A percentile compares a stretch with the other conserved stretches of the same genome.
phyloP scores from a whole-genome alignment of 2,797 vertebrate species.

The Muscicapa comitata region DNA sequence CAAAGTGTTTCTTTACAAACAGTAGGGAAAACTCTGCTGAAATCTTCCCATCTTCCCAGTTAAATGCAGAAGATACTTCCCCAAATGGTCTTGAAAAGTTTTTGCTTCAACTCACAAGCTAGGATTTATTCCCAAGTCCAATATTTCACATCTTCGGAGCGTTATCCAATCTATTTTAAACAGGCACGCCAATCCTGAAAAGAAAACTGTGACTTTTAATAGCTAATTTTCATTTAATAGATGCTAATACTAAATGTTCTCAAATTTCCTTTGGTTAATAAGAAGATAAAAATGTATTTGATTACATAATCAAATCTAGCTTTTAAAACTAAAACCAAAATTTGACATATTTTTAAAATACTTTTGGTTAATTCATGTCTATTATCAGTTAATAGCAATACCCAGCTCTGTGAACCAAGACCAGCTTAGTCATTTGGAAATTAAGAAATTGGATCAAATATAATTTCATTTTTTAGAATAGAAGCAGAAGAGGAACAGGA shows the following conservation, averaged over 20 bases:
- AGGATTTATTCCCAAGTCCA: neutral
- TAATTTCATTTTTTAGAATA: neutral
- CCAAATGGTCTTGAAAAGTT: neutral
- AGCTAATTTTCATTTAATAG: neutral
- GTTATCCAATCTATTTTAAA: neutral
- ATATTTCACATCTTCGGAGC: neutral
- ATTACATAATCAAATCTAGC: neutral
- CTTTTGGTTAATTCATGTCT: neutral
- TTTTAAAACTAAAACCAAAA: neutral
- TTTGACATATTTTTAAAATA: neutral
- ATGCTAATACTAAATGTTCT: neutral
- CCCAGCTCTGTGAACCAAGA: neutral
- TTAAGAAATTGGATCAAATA: neutral
- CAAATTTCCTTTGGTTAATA: neutral
- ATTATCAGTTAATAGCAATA: neutral
- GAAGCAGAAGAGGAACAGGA: neutral
- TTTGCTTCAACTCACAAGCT: neutral
- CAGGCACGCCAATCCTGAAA: neutral
- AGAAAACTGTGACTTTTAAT: neutral
- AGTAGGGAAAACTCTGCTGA: neutral
- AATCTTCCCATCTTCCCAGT: neutral
- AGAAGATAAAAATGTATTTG: neutral
- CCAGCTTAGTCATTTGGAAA: neutral
- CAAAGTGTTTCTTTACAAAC: neutral
- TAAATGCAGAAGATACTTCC: neutral